Conservation (phyloP, 2,113 vertebrate genomes). For the Zeus faber region DNA sequence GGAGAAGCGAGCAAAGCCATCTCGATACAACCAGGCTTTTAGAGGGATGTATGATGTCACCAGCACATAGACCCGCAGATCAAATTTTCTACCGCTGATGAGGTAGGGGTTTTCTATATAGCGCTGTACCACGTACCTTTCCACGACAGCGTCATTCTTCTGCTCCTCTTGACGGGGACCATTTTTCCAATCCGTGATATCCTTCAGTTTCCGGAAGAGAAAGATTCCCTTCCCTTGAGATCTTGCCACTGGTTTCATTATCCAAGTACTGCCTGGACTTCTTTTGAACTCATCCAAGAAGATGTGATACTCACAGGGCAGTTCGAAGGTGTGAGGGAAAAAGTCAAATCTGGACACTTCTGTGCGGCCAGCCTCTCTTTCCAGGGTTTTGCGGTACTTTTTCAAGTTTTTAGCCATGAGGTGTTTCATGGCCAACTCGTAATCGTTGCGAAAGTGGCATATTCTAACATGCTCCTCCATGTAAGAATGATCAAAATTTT, state of each 20-base stretch:
- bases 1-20: conserved; percentile 84
- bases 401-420: conserved; percentile 88
- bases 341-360: conserved; percentile 85
- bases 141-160: conserved; percentile 81
- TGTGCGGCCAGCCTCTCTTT: conserved; percentile 72
- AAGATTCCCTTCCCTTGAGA: conserved; percentile 90
- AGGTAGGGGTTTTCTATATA: conserved; percentile 92
- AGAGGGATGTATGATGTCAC: conserved; percentile 82
- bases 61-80: conserved; percentile 84
- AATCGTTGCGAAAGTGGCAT: conserved; percentile 90
- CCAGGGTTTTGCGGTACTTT: conserved; percentile 81
- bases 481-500: conserved; percentile 85
- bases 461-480: conserved; percentile 87
- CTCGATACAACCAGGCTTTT: conserved; percentile 83
- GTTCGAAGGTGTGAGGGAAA: conserved; percentile 83
- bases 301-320: conserved; percentile 83
- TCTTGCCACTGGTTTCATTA: conserved; percentile 88
- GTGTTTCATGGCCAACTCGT: conserved; percentile 84
- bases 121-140: conserved; percentile 86
- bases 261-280: conserved; percentile 83
- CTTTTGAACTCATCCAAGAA: conserved; percentile 89
- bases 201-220: conserved; percentile 85
- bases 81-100: conserved; percentile 89
- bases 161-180: conserved; percentile 79
- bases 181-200: conserved; percentile 85